Evolutionary conservation across 1,140 invertebrate species (phyloP).

Genomic region (Polypedilum pembai): DNA sequence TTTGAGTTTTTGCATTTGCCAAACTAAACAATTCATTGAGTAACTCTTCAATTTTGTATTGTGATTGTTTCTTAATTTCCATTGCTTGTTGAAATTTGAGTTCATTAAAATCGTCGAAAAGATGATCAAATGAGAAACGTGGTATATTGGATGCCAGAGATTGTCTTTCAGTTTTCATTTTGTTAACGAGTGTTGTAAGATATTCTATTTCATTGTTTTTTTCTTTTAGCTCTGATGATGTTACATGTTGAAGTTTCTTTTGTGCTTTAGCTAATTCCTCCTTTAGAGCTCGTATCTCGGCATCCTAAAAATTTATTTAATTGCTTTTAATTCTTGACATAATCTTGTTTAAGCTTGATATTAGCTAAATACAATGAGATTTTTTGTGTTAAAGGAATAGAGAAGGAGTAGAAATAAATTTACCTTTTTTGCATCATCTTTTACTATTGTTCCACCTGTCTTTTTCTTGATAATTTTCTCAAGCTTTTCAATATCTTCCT

Average conservation of each 20-base stretch:
- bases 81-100: constrained; percentile 14
- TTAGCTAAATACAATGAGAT: background rate
- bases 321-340: background rate
- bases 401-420: too few species aligned
- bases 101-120: background rate
- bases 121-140: background rate
- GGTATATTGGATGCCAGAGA: background rate
- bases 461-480: background rate
- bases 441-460: background rate
- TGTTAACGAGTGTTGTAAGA: background rate
- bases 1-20: background rate
- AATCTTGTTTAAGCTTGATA: background rate
- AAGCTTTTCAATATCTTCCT: background rate
- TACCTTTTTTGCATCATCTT: background rate
- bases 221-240: background rate
- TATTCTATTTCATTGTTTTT: background rate
- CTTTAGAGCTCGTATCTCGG: background rate
- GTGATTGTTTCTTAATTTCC: background rate
- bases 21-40: background rate
- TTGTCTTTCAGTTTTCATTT: background rate
- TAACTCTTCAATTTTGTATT: background rate
- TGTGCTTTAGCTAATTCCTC: background rate
- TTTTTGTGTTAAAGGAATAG: background rate
- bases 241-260: background rate
- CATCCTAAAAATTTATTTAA: background rate